These are phyloP conservation scores for Dynastes hyllus DNA, from an alignment of 2,888 invertebrate genomes.

Conservation along the genomic window DNA sequence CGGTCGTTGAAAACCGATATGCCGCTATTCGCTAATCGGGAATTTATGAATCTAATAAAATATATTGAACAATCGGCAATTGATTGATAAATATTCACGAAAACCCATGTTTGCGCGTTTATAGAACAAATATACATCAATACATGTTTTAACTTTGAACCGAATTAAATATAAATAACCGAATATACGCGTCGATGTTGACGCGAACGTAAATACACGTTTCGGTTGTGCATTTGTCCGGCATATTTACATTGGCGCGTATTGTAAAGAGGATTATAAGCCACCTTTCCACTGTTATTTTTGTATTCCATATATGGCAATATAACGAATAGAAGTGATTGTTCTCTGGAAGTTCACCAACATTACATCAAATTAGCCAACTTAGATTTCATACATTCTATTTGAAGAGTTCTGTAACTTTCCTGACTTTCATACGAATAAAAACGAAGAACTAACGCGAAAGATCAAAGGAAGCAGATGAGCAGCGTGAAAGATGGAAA, in stretches of 20 bases:
- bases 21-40: constrained; percentile 6
- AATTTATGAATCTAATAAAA: constrained; percentile 47
- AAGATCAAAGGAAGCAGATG: constrained; percentile 33
- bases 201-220: constrained; percentile 24
- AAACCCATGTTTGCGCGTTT: constrained; percentile 34
- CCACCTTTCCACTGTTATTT: background rate
- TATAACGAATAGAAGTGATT: background rate
- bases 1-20: constrained; percentile 10
- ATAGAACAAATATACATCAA: constrained; percentile 20
- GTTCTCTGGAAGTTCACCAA: background rate
- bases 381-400: background rate
- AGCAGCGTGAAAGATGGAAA: constrained; percentile 9
- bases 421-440: background rate
- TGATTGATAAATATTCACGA: constrained; percentile 45
- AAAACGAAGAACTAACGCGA: background rate
- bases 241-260: background rate
- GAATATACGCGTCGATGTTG: constrained; percentile 9
- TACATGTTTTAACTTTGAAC: constrained; percentile 36
- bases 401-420: background rate
- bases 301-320: background rate
- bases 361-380: background rate
- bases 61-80: constrained; percentile 25
- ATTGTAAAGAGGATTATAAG: background rate
- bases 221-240: background rate
- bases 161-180: constrained; percentile 39